Evolutionary conservation across 2,113 vertebrate species (phyloP).

Genomic region (Tragelaphus buxtoni): DNA sequence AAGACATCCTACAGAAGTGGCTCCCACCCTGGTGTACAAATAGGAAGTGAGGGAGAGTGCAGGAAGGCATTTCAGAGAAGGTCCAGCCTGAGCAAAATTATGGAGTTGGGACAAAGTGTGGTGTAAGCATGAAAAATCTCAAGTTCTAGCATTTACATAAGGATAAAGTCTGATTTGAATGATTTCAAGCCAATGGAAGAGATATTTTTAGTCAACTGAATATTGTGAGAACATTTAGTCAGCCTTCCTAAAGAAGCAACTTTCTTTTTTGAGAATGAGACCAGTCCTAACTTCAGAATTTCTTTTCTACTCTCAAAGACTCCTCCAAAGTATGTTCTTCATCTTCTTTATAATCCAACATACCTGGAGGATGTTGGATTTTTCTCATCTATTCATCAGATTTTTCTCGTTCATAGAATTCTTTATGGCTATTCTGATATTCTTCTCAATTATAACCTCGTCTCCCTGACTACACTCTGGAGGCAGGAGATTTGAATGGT

Average conservation of each 20-base stretch:
- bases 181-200: neutral
- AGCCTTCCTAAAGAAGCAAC: constrained; percentile 11
- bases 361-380: neutral
- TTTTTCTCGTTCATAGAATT: neutral
- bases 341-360: neutral
- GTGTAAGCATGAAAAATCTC: neutral
- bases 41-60: neutral
- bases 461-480: neutral
- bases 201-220: constrained; percentile 22
- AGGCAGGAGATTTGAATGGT: neutral
- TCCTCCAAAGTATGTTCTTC: neutral
- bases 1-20: neutral
- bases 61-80: neutral
- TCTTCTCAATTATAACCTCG: neutral
- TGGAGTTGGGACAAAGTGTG: neutral
- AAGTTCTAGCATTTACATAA: neutral
- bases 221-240: neutral
- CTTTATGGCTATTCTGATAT: neutral
- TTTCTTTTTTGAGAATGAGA: constrained; percentile 50
- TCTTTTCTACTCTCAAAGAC: neutral
- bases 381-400: neutral
- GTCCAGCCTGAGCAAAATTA: neutral
- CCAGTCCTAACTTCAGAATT: constrained; percentile 20
- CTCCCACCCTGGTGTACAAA: neutral
- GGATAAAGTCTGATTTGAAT: neutral